Evolutionary conservation across 2,797 vertebrate species (phyloP).

Genomic region (Paratrypauchen microcephalus): DNA sequence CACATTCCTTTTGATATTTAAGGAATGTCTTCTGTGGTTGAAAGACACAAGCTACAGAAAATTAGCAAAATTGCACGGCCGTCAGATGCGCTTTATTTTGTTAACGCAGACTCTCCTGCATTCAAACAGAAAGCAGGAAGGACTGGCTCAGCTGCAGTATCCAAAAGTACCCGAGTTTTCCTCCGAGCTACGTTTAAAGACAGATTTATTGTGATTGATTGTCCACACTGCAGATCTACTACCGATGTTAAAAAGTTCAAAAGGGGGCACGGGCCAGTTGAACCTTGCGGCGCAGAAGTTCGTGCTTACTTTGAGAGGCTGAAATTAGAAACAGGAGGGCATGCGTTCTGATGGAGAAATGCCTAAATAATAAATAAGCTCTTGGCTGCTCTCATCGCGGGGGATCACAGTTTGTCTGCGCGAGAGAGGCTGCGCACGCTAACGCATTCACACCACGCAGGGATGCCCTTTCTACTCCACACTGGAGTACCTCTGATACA

Average conservation of each 20-base stretch:
- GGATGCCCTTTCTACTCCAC: constrained; percentile 20
- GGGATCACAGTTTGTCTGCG: constrained; percentile 57
- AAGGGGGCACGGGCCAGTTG: constrained; percentile 31
- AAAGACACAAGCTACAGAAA: too few relatives aligned
- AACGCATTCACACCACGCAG: constrained; percentile 24
- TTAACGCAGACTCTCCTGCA: too few relatives aligned
- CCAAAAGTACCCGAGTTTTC: background rate
- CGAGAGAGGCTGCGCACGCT: constrained; percentile 50
- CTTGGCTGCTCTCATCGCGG: constrained; percentile 72
- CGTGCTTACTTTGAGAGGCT: constrained; percentile 71
- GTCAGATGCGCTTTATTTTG: too few relatives aligned
- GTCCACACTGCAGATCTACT: background rate
- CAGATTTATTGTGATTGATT: background rate
- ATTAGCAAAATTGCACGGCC: too few relatives aligned
- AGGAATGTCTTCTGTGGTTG: too few relatives aligned
- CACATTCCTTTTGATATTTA: too few relatives aligned
- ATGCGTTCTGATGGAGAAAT: constrained; percentile 74
- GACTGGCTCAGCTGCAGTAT: background rate
- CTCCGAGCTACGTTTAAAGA: background rate
- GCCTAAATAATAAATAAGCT: constrained; percentile 83
- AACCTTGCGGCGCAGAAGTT: constrained; percentile 55
- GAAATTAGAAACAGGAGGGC: constrained; percentile 79
- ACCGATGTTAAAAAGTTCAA: constrained; percentile 7
- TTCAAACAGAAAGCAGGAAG: too few relatives aligned
- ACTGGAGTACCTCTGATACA: constrained; percentile 6